phyloP scores from a whole-genome alignment of 1,140 invertebrate species.

The Eumaeus atala region DNA sequence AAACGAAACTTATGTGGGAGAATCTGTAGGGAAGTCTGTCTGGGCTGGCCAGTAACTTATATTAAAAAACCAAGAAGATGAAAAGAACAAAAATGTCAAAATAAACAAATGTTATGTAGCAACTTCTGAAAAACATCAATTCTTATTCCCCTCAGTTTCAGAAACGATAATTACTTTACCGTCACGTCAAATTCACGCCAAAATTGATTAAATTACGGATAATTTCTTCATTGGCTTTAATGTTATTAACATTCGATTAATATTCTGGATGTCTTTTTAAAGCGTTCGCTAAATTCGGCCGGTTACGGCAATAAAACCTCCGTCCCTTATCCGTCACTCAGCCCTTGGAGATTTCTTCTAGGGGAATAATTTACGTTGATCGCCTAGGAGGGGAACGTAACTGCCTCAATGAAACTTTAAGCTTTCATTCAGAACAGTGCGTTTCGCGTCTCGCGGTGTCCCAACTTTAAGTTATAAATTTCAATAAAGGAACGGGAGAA shows the following conservation, averaged over 20 bases:
- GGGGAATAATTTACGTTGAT: slow-evolving; percentile 49
- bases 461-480: slow-evolving; percentile 68
- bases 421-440: slow-evolving; percentile 55
- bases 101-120: no score
- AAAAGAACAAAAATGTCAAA: no score
- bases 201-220: slow-evolving; percentile 23
- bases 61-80: no score
- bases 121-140: no score
- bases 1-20: no score
- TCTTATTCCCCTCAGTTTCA: no score
- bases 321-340: slow-evolving; percentile 70
- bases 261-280: slow-evolving; percentile 60
- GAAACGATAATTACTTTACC: not conserved
- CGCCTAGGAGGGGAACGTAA: slow-evolving; percentile 35
- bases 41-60: no score
- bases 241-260: slow-evolving; percentile 64
- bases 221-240: slow-evolving; percentile 58
- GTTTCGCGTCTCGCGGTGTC: slow-evolving; percentile 59
- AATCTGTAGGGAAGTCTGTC: no score
- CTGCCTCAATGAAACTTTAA: slow-evolving; percentile 62
- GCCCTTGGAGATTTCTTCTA: slow-evolving; percentile 65
- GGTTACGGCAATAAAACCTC: slow-evolving; percentile 63
- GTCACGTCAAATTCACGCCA: slow-evolving; percentile 21
- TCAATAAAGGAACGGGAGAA: slow-evolving; percentile 60
- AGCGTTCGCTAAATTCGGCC: slow-evolving; percentile 46